Evolutionary conservation across 2,113 vertebrate species (phyloP).

Genomic region (Prunella himalayana): DNA sequence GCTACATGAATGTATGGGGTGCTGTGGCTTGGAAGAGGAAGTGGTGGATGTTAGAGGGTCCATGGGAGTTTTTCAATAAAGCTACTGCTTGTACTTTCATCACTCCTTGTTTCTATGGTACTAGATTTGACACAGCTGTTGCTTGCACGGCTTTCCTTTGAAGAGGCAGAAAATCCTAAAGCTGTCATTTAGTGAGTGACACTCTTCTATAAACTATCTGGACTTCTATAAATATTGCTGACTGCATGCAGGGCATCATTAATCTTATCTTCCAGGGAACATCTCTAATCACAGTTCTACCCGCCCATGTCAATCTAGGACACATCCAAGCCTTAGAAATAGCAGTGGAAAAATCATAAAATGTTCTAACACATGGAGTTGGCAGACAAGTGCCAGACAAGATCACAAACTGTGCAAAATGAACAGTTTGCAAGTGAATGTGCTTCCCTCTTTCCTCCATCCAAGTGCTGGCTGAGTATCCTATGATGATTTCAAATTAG

Average conservation of each 20-base stretch:
- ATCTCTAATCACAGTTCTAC: conserved; percentile 33
- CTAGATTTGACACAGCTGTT: background rate
- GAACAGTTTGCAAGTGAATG: conserved; percentile 25
- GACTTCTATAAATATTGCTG: conserved; percentile 49
- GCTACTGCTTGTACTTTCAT: background rate
- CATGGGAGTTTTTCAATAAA: background rate
- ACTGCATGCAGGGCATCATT: conserved; percentile 16
- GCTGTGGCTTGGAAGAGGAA: background rate
- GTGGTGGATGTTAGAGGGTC: background rate
- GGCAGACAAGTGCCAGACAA: conserved; percentile 22
- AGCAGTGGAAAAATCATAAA: conserved; percentile 7
- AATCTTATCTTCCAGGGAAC: conserved; percentile 16
- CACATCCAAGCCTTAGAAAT: conserved; percentile 16
- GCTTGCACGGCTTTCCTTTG: background rate
- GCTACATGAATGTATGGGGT: background rate
- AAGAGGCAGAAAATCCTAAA: background rate
- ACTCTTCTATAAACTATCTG: background rate
- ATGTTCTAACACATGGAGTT: conserved; percentile 27
- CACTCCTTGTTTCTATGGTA: background rate
- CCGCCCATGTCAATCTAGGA: conserved; percentile 33
- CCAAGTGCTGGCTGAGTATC: background rate
- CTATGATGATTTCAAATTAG: background rate
- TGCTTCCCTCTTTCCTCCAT: background rate
- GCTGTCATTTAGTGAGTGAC: background rate
- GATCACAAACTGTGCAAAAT: conserved; percentile 51